Evolutionary conservation across 1,140 invertebrate genomes (phyloP), one percentile per base, ranked within the genome.

Genomic region (Lineus longissimus): DNA sequence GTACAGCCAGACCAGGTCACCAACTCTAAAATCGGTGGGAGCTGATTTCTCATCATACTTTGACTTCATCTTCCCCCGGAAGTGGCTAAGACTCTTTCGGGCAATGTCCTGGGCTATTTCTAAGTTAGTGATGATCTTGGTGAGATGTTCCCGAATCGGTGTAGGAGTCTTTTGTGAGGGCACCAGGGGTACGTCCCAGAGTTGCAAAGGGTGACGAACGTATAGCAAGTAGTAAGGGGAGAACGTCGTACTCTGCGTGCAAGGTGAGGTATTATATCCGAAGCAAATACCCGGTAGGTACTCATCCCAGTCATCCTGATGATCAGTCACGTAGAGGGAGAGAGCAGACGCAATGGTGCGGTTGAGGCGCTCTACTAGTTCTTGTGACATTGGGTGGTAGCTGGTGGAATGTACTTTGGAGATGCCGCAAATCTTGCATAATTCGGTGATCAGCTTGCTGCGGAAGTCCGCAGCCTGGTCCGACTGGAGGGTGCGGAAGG

Each of bases 221-320:
- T 23, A 51, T 9, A 51, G 9, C n/a, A 51, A 23, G 9, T 51
- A 19, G n/a, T 23, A 51, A 51, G 47, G 47, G 4, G 47, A 7
- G 47, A 51, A 51, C n/a, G 47, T 9, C 47, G 47, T 51, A 36
- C 33, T 36, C 33, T 36, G 33, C 33, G 4, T 4, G 15, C 4
- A 36, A 15, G 6, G 15, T 15, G 33, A 4, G 6, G 33, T 36
- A 36, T 36, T 36, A 15, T 36, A 36, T 36, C 33, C 33, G 6
- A 4, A 36, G 6, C 4, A 4, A 7, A 36, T 15, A 4, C 33
- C 33, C 15, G 33, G 47, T n/a, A 51, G 25, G 47, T 51, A 27
- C 6, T 7, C 47, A 51, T 51, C 47, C 47, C 47, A 51, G 47
- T 51, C 47, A 51, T n/a, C 6, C 47, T 51, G 47, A 9, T 51